A percentile compares a stretch with the other conserved stretches of the same genome.
Conservation (phyloP, 1,140 invertebrate species). For the Pentalonia nigronervosa region DNA sequence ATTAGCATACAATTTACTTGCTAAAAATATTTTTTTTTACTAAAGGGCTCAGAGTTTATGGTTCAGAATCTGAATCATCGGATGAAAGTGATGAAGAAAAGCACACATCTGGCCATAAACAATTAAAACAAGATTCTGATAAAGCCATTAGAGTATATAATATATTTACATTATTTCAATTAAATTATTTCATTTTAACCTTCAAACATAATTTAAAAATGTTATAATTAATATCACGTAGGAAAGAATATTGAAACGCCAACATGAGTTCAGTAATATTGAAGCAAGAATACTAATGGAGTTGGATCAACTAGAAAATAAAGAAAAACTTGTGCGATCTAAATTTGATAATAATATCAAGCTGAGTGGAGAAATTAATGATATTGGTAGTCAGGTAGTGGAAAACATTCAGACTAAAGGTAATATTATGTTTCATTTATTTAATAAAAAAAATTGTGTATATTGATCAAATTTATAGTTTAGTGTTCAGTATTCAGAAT, state of each 20-base stretch:
- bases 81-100: slow-evolving; percentile 25
- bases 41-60: slow-evolving; percentile 48
- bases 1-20: background rate
- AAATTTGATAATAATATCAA: slow-evolving; percentile 48
- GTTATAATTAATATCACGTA: background rate
- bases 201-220: background rate
- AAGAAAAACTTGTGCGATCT: slow-evolving; percentile 43
- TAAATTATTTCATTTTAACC: background rate
- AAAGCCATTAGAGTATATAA: slow-evolving; percentile 27
- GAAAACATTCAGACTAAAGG: slow-evolving; percentile 53
- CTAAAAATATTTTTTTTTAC: background rate
- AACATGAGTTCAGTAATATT: slow-evolving; percentile 50
- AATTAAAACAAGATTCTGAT: slow-evolving; percentile 26
- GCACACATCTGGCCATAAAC: background rate
- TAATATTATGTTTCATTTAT: slow-evolving; percentile 43
- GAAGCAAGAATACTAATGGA: slow-evolving; percentile 44
- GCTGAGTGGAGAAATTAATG: slow-evolving; percentile 30
- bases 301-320: slow-evolving; percentile 39
- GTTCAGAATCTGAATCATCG: slow-evolving; percentile 35
- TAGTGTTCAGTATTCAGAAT: slow-evolving; percentile 12
- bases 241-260: slow-evolving; percentile 51
- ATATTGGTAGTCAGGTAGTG: slow-evolving; percentile 55
- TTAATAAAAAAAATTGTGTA: slow-evolving; percentile 24
- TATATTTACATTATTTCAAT: background rate
- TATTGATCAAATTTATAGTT: slow-evolving; percentile 45